Conservation (phyloP, 2,797 vertebrate genomes). For the Tenualosa ilisha region DNA sequence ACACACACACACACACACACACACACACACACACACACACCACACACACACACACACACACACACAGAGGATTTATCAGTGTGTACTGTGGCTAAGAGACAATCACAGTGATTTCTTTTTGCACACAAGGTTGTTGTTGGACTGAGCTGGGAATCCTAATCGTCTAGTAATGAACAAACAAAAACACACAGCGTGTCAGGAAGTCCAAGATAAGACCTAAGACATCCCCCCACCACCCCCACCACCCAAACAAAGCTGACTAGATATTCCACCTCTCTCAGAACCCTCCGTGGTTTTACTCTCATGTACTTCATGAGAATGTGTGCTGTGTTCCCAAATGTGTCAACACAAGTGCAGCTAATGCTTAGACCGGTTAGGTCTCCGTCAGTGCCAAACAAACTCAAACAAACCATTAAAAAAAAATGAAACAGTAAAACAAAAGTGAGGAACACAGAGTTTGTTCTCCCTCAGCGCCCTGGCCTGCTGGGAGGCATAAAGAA, state of each 20-base stretch:
- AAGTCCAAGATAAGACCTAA: neutral
- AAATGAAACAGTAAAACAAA: neutral
- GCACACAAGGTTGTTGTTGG: neutral
- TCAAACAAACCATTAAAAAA: neutral
- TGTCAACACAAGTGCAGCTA: neutral
- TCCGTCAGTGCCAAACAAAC: neutral
- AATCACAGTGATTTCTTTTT: neutral
- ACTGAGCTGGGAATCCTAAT: neutral
- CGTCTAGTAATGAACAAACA: slow-evolving; percentile 2
- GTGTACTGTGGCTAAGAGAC: neutral
- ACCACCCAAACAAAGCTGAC: too few relatives aligned
- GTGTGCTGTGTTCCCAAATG: neutral
- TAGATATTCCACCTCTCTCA: too few relatives aligned
- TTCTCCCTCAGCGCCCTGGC: neutral
- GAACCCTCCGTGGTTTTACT: too few relatives aligned
- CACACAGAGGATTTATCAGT: neutral
- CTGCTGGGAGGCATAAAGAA: neutral
- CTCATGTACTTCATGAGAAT: neutral
- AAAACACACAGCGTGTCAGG: neutral
- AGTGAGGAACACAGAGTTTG: neutral
- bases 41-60: slow-evolving; percentile 13
- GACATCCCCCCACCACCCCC: too few relatives aligned
- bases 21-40: slow-evolving; percentile 21
- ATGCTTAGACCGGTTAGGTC: neutral
- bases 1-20: slow-evolving; percentile 27